These are phyloP conservation scores for Carassius auratus DNA, from an alignment of 2,113 vertebrate species.

Conservation along the genomic window DNA sequence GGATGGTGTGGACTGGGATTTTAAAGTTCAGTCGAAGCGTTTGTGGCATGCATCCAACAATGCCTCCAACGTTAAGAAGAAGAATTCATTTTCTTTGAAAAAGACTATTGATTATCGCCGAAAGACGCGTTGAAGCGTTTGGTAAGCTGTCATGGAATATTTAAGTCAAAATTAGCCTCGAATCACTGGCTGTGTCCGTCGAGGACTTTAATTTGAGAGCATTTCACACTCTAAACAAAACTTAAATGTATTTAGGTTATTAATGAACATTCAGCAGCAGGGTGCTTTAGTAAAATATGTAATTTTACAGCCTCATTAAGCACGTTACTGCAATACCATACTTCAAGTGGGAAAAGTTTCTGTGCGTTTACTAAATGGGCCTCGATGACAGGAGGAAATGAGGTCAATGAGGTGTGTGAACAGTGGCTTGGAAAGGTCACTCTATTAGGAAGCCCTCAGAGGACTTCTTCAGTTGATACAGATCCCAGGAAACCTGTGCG, in stretches of 20 bases:
- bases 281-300: slow-evolving; percentile 24
- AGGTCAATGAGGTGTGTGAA: slow-evolving; percentile 34
- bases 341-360: slow-evolving; percentile 34
- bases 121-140: neutral
- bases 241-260: slow-evolving; percentile 23
- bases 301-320: slow-evolving; percentile 38
- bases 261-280: slow-evolving; percentile 24
- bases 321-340: slow-evolving; percentile 16
- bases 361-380: slow-evolving; percentile 33
- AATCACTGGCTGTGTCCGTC: slow-evolving; percentile 2
- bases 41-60: neutral
- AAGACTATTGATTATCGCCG: neutral
- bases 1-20: neutral
- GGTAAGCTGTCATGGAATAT: neutral
- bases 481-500: neutral
- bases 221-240: slow-evolving; percentile 2
- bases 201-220: neutral
- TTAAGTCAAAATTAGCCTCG: slow-evolving; percentile 15
- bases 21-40: slow-evolving; percentile 7
- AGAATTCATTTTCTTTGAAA: neutral
- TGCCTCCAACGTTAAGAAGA: neutral
- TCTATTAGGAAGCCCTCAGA: slow-evolving; percentile 5
- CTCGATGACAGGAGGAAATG: slow-evolving; percentile 33
- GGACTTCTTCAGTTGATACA: neutral
- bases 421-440: slow-evolving; percentile 19